Percentiles rank a stretch among this genome's conserved stretches.
Conservation (phyloP, 2,113 vertebrate species). For the Cheirogaleus medius region DNA sequence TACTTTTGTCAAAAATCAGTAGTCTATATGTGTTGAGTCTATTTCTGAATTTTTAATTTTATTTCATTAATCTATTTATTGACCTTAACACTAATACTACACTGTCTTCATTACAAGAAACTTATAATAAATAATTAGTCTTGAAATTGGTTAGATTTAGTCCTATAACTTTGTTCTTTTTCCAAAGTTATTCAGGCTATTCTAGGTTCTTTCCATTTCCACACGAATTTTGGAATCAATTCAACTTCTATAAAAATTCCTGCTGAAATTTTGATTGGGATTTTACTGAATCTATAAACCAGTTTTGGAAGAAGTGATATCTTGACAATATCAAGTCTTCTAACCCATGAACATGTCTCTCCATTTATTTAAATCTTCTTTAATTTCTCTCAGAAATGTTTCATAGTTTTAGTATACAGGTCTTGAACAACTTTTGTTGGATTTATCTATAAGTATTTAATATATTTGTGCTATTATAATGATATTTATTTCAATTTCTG, state of each 20-base stretch:
- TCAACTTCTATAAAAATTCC: neutral
- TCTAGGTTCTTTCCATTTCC: neutral
- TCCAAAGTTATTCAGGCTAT: neutral
- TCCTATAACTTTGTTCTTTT: neutral
- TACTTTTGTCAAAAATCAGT: neutral
- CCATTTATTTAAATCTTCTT: neutral
- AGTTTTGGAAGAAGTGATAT: neutral
- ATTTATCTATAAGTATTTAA: conserved; percentile 12
- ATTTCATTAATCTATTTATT: neutral
- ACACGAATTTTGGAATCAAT: neutral
- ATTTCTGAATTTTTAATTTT: neutral
- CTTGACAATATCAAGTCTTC: neutral
- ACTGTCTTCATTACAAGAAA: neutral
- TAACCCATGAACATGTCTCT: neutral
- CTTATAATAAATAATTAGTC: neutral
- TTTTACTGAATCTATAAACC: neutral
- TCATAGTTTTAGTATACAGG: neutral
- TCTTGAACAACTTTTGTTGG: neutral
- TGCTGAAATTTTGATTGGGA: neutral
- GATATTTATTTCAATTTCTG: neutral
- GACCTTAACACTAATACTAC: neutral
- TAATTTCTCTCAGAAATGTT: conserved; percentile 38
- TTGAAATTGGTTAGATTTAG: neutral
- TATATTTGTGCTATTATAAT: neutral
- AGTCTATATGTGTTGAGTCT: neutral